Evolutionary conservation across 1,140 invertebrate species (phyloP), one percentile per base, ranked within the genome.

Genomic region (Micrasema longulum): DNA sequence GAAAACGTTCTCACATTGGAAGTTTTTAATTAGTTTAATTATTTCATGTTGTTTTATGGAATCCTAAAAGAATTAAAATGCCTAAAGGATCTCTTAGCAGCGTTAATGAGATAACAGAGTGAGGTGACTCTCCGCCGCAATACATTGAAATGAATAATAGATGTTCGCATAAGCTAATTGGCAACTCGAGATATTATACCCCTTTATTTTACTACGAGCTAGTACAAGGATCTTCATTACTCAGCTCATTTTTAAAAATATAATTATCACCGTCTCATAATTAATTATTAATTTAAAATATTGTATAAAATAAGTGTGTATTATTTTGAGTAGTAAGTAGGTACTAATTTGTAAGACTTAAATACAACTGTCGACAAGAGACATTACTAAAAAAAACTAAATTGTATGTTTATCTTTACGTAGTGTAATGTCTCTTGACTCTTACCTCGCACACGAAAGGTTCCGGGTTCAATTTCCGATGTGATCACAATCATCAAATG

Each of bases 41-140:
- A 75, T 75, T 75, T 75, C 38, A 75, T 75, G 73, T 68, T 71
- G 73, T 75, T 71, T 74, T 71, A 71, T 74, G 73, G 73, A 74
- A 74, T 74, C 73, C 73, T 71, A 65, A 71, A 74, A 71, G 73
- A 74, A 74, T 74, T 74, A 63, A 64, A 74, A 74, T 63, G 73
- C 63, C 69, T 74, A 50, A 74, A 74, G 72, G 68, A 71, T 68
- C 57, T 52, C 43, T 63, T 55, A 47, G 67, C 45, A 41, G 68
- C 64, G 73, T 68, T 74, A 74, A 74, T 74, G 73, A 74, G 73
- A 71, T 74, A 74, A 74, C 67, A 62, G 64, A 64, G 45, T 57
- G 57, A 53, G 66, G 72, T 62, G 67, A 11, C 18, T 20, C 41
- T 7, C 57, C 20, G 2, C 41, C 38, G 57, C 36, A 63, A 64